Base-by-base conservation (phyloP, 2,113 vertebrate genomes). In the Macrotus californicus region DNA sequence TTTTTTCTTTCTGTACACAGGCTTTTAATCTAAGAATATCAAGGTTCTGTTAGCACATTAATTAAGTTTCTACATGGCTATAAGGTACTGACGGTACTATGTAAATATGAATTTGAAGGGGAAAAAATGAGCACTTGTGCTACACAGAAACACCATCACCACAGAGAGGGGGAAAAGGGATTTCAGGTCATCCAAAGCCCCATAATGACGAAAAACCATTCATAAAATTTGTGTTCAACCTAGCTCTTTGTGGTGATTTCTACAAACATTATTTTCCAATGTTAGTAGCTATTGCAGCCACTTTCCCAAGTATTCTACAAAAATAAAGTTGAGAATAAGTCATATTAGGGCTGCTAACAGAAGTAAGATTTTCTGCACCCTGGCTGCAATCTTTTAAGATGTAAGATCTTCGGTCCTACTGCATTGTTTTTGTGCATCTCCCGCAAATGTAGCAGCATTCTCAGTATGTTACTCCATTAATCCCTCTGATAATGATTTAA, bases 1-100 rank as follows among this genome's bases (percentile, higher is more conserved):
- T 95, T 94, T 96, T 95, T 89, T 95, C 48, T 94, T 95, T 87
- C 41, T 91, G 10, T 88, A 85, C 18, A 69, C 48, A 93, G 43
- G 11, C n/a, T 22, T 97, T 97, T 95, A 80, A 90, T 69, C 43
- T 2, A 93, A 93, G 12, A 41, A 87, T 83, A 77, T 92, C 2
- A 90, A 92, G 97, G 16, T 77, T 79, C 59, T 88, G 61, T 87
- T 66, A 7, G 90, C 67, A 94, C 2, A 69, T 36, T 72, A 87
- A 48, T 86, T 87, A 95, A 96, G 26, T 66, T 94, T 50, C 41
- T 50, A 79, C 36, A 22, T 87, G 29, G 61, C 22, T 91, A 1
- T 67, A 87, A 93, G 41, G 9, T 80, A 69, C 34, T 64, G 13
- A 76, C 1, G 85, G 3, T 64, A n/a, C 10, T 79, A 36, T 26